A percentile compares a stretch with the other conserved stretches of the same genome.
Evolutionary conservation across 2,888 invertebrate species (phyloP).

Genomic region (Nephrotoma appendiculata): DNA sequence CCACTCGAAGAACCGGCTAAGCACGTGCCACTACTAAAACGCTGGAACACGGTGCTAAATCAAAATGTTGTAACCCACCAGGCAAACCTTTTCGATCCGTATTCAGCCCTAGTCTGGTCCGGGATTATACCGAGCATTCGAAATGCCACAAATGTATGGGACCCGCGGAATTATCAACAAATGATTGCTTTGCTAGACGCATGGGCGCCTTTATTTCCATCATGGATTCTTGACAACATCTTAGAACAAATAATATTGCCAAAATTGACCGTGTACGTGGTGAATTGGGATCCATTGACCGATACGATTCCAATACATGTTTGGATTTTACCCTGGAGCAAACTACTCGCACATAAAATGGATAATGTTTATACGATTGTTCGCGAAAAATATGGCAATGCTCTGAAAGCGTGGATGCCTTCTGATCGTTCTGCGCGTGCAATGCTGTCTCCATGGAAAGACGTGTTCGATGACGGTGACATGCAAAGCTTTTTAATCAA

Average conservation of each 20-base stretch:
- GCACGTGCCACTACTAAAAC: constrained; percentile 46
- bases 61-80: constrained; percentile 19
- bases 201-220: constrained; percentile 69
- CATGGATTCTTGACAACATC: constrained; percentile 70
- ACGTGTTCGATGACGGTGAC: constrained; percentile 56
- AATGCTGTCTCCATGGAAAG: constrained; percentile 81
- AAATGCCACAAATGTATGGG: constrained; percentile 53
- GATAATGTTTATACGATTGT: constrained; percentile 71
- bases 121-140: constrained; percentile 73
- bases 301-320: constrained; percentile 91
- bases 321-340: constrained; percentile 97
- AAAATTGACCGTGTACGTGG: constrained; percentile 55
- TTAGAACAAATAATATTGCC: constrained; percentile 73
- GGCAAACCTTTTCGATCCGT: constrained; percentile 42
- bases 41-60: constrained; percentile 49
- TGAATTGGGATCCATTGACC: constrained; percentile 88
- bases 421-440: constrained; percentile 84
- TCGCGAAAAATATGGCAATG: constrained; percentile 76
- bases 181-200: constrained; percentile 64
- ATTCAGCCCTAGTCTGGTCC: constrained; percentile 74
- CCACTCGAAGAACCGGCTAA: constrained; percentile 54
- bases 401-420: constrained; percentile 89
- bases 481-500: constrained; percentile 71
- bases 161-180: constrained; percentile 61
- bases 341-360: constrained; percentile 50